phyloP scores from a whole-genome alignment of 2,888 invertebrate species.

The Teleogryllus oceanicus region DNA sequence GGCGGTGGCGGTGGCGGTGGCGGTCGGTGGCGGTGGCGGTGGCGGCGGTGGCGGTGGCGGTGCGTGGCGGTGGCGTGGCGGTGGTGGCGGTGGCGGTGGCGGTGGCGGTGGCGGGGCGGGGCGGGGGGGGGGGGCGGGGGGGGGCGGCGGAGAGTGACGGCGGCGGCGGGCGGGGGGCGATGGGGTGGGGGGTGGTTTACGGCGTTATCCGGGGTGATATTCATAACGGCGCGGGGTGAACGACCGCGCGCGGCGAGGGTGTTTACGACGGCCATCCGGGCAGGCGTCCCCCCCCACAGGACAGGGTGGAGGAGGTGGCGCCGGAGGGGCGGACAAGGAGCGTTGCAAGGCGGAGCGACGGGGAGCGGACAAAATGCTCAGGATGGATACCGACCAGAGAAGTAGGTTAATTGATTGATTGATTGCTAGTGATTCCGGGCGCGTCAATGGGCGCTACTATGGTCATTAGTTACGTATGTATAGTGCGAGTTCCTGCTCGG shows the following conservation, averaged over 20 bases:
- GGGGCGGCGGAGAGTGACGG: not conserved
- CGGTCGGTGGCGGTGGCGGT: not conserved
- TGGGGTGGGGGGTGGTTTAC: not conserved
- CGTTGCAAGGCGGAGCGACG: no score
- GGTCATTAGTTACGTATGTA: no score
- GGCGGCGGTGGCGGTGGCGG: not conserved
- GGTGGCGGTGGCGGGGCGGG: not conserved
- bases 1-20: no score
- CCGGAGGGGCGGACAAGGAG: no score
- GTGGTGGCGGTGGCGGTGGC: not conserved
- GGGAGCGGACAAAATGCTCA: no score
- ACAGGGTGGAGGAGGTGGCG: no score
- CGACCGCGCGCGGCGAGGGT: not conserved
- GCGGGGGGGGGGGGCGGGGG: not conserved
- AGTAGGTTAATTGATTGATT: no score
- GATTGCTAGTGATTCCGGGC: no score
- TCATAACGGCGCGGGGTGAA: not conserved
- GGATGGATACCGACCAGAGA: no score
- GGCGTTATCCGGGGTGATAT: not conserved
- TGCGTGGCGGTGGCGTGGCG: no score
- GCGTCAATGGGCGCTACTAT: no score
- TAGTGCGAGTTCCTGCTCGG: no score
- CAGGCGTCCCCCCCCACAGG: not conserved
- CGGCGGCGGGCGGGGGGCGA: not conserved
- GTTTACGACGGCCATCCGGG: not conserved